Evolutionary conservation across 2,888 invertebrate species (phyloP), one percentile per base, ranked within the genome.

Genomic region (Siphonodentalium dalli): DNA sequence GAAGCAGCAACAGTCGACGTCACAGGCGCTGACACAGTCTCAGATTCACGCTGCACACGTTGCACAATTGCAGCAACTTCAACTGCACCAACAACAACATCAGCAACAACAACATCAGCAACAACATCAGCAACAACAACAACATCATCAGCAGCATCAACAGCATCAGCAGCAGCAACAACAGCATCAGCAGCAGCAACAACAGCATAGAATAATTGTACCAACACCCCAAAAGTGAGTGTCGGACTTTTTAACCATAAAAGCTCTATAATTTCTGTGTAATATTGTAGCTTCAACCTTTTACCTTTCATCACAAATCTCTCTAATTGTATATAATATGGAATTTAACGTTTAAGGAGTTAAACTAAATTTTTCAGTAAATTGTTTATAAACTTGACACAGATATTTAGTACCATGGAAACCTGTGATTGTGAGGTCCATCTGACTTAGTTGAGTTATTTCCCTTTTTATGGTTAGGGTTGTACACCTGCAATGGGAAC

Each of bases 161-260:
- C 63, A 60, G 39, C 60, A 58, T 41, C 52, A 49, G 29, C 50
- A 38, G 11, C 29, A n/a, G 23, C 45, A 50, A 38, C 49, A 53
- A 15, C 56, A 50, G 34, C 49, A 45, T 23, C 54, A 51, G n/a
- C 50, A 56, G 11, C 63, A 58, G 31, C 65, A 65, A 28, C 66
- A 62, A 23, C 65, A 59, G 24, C 58, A 55, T 37, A 61, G 68
- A 26, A 58, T 70, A 6, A 52, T 73, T 9, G 42, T 72, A 31
- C 70, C 70, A 3, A 61, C 69, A 7, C 59, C 69, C 37, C 65
- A 67, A 40, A 69, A 68, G 71, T 71, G 49, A 58, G 68, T 42
- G n/a, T 7, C n/a, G n/a, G 18, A 29, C 7, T 18, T 20, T 6
- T 26, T 13, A 41, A 28, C 29, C 18, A 8, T 28, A 15, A n/a